Conservation (phyloP, 23 tunicate species). For the Ascidia mentula region DNA sequence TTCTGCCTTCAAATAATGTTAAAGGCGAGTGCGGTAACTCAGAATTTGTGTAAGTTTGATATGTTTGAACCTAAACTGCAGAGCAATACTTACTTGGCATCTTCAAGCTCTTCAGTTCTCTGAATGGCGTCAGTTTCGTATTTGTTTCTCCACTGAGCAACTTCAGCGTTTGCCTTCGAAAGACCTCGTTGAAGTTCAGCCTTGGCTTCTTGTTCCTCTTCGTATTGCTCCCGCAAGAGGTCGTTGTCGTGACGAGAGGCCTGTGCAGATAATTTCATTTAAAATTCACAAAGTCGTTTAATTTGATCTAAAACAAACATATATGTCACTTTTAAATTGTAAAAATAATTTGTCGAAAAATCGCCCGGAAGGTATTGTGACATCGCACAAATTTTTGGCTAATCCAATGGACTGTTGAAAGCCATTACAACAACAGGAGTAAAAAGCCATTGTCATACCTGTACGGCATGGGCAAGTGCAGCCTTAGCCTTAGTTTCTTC, state of each 20-base stretch:
- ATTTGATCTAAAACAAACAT: too few relatives aligned
- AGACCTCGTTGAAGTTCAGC: slow-evolving; percentile 85
- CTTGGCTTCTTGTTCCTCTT: slow-evolving; percentile 88
- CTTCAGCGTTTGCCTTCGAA: slow-evolving; percentile 87
- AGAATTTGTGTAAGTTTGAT: too few relatives aligned
- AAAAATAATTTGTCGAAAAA: too few relatives aligned
- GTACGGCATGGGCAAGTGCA: slow-evolving; percentile 76
- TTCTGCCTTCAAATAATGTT: too few relatives aligned
- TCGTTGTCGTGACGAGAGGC: slow-evolving; percentile 36
- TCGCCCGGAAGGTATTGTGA: too few relatives aligned
- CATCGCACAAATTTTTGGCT: too few relatives aligned
- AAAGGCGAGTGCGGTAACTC: too few relatives aligned
- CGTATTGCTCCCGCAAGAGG: slow-evolving; percentile 72
- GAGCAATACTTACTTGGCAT: slow-evolving; percentile 34
- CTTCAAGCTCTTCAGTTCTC: slow-evolving; percentile 70
- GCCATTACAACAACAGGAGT: too few relatives aligned
- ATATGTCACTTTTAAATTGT: too few relatives aligned
- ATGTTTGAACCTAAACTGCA: background rate
- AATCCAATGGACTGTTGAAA: background rate
- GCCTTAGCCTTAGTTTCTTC: slow-evolving; percentile 82
- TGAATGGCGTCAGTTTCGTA: slow-evolving; percentile 95
- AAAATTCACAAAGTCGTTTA: too few relatives aligned
- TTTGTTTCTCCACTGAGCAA: slow-evolving; percentile 90
- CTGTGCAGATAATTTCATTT: too few relatives aligned
- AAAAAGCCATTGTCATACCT: too few relatives aligned